Conservation (phyloP, 2,888 invertebrate species). For the Xestia c-nigrum region DNA sequence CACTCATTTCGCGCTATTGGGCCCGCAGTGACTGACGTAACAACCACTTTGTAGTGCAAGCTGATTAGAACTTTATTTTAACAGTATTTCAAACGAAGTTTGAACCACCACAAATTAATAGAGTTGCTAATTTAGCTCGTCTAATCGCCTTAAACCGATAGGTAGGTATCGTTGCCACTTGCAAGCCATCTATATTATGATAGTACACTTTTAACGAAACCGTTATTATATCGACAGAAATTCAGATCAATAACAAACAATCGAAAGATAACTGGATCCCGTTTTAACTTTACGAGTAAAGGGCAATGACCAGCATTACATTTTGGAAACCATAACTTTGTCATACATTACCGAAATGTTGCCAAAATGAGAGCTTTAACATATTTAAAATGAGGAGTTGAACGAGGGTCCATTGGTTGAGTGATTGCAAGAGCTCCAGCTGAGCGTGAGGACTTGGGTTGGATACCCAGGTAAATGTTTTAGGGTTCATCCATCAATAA, state of each 20-base stretch:
- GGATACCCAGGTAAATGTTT: neutral
- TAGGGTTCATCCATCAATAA: neutral
- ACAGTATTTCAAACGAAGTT: too few relatives aligned
- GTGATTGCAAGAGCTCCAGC: neutral
- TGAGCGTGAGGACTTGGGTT: neutral
- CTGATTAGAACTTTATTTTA: too few relatives aligned
- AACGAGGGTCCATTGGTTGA: neutral
- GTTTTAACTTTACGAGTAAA: constrained; percentile 40
- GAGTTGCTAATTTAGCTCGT: too few relatives aligned
- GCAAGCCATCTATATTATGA: constrained; percentile 1
- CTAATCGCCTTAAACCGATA: too few relatives aligned
- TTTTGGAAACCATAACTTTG: neutral
- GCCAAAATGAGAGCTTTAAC: neutral
- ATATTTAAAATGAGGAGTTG: neutral
- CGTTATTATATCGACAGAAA: constrained; percentile 41
- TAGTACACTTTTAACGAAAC: constrained; percentile 36
- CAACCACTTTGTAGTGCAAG: too few relatives aligned
- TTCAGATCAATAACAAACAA: constrained; percentile 52
- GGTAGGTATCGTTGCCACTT: neutral
- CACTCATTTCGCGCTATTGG: too few relatives aligned
- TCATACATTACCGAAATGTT: neutral
- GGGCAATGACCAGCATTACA: constrained; percentile 33
- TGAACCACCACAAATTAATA: too few relatives aligned
- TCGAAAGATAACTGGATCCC: constrained; percentile 41
- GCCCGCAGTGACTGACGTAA: too few relatives aligned